Conservation (phyloP, 2,888 invertebrate species). For the Copidosoma aretas region DNA sequence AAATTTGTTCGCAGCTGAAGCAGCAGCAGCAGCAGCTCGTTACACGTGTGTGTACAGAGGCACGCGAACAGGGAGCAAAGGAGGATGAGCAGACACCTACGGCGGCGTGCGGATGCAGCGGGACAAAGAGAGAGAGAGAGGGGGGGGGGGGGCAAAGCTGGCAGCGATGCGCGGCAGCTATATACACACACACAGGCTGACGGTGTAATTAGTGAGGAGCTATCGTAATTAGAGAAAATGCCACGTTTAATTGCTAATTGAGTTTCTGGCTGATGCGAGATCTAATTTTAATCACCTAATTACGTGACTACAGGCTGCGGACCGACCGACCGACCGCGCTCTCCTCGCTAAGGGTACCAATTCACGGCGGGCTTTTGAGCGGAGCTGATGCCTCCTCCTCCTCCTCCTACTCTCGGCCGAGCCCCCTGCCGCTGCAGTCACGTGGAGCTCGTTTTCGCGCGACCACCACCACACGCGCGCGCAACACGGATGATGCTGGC, state of each 20-base stretch:
- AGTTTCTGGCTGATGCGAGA: slow-evolving; percentile 67
- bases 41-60: slow-evolving; percentile 26
- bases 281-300: slow-evolving; percentile 70
- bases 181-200: too few species aligned
- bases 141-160: background rate
- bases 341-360: slow-evolving; percentile 25
- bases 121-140: background rate
- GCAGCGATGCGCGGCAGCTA: slow-evolving; percentile 3
- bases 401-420: background rate
- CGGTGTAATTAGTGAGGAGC: slow-evolving; percentile 65
- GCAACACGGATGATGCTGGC: too few species aligned
- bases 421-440: slow-evolving; percentile 4
- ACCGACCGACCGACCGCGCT: too few species aligned
- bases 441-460: slow-evolving; percentile 29
- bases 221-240: slow-evolving; percentile 69
- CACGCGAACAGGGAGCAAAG: slow-evolving; percentile 44
- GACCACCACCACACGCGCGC: background rate
- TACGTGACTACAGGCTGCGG: slow-evolving; percentile 64
- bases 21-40: slow-evolving; percentile 14
- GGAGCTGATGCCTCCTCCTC: background rate
- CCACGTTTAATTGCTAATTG: slow-evolving; percentile 70
- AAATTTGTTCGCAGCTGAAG: too few species aligned
- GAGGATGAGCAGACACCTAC: slow-evolving; percentile 16
- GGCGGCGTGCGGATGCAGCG: slow-evolving; percentile 6
- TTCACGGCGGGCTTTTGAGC: slow-evolving; percentile 21